Evolutionary conservation across 2,888 invertebrate species (phyloP).

Genomic region (Augiades crinisus): DNA sequence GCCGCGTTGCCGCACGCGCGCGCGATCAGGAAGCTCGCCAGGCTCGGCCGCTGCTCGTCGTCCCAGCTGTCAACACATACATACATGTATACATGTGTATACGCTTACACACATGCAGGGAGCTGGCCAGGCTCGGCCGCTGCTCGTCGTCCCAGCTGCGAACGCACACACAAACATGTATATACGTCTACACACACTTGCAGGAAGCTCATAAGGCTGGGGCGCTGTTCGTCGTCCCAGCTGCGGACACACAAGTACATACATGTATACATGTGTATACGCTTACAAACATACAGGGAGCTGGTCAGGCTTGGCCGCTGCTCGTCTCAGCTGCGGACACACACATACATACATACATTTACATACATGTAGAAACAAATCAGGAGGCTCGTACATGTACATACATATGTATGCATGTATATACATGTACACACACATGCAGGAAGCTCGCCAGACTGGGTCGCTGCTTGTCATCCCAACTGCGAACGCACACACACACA

Average conservation of each 20-base stretch:
- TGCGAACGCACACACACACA: not conserved
- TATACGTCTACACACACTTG: too few relatives aligned
- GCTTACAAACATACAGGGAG: too few relatives aligned
- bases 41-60: slow-evolving; percentile 79
- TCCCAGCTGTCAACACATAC: slow-evolving; percentile 24
- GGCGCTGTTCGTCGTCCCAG: slow-evolving; percentile 53
- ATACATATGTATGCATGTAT: too few relatives aligned
- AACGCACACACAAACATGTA: too few relatives aligned
- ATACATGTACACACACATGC: too few relatives aligned
- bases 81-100: too few relatives aligned
- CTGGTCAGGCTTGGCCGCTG: too few relatives aligned
- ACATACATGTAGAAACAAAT: too few relatives aligned
- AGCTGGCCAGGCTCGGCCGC: slow-evolving; percentile 89
- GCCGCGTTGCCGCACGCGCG: slow-evolving; percentile 94
- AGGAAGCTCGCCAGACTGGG: slow-evolving; percentile 94
- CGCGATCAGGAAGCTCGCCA: slow-evolving; percentile 94
- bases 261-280: too few relatives aligned
- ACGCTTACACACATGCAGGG: too few relatives aligned
- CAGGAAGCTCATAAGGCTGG: slow-evolving; percentile 94
- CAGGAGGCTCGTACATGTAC: slow-evolving; percentile 88
- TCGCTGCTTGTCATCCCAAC: slow-evolving; percentile 50
- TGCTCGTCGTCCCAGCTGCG: slow-evolving; percentile 47
- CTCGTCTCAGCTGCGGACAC: too few relatives aligned
- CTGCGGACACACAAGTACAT: not conserved
- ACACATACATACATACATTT: too few relatives aligned